These are phyloP conservation scores for Crossocerus cetratus DNA, from an alignment of 2,888 invertebrate species.

Conservation along the genomic window DNA sequence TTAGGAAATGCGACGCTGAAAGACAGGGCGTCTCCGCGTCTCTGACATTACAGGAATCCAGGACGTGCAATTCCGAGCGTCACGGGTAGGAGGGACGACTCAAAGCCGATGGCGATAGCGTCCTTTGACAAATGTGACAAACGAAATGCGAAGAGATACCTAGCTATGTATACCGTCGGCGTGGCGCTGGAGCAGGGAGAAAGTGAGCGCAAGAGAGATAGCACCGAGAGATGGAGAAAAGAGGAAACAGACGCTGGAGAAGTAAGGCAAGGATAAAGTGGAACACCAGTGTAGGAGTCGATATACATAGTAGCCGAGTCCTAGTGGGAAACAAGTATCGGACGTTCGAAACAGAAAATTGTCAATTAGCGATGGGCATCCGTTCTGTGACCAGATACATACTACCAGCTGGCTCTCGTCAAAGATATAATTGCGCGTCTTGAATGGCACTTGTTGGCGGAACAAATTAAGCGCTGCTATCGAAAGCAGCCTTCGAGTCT, in stretches of 20 bases:
- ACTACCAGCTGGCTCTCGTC: neutral
- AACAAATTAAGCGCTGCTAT: neutral
- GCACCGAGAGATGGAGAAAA: neutral
- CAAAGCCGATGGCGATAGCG: conserved; percentile 13
- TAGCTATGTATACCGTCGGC: neutral
- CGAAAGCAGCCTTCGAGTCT: neutral
- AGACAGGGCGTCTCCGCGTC: conserved; percentile 16
- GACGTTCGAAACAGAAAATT: conserved; percentile 8
- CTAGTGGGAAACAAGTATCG: conserved; percentile 1
- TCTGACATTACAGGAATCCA: conserved; percentile 32
- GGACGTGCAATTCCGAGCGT: conserved; percentile 34
- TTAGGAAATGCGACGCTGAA: conserved; percentile 6
- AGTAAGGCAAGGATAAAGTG: neutral
- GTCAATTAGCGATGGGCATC: neutral
- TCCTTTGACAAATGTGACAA: conserved; percentile 43
- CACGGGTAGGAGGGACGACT: conserved; percentile 13
- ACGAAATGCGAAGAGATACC: conserved; percentile 33
- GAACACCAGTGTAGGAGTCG: conserved; percentile 4
- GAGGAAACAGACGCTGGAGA: neutral
- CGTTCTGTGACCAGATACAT: neutral
- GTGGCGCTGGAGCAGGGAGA: conserved; percentile 7
- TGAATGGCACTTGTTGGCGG: too few species aligned
- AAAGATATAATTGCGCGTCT: too few species aligned
- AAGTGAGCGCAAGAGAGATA: conserved; percentile 15
- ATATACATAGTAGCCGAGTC: too few species aligned